These are phyloP conservation scores for Trachelipus rathkii DNA, from an alignment of 1,140 invertebrate genomes.

Conservation along the genomic window DNA sequence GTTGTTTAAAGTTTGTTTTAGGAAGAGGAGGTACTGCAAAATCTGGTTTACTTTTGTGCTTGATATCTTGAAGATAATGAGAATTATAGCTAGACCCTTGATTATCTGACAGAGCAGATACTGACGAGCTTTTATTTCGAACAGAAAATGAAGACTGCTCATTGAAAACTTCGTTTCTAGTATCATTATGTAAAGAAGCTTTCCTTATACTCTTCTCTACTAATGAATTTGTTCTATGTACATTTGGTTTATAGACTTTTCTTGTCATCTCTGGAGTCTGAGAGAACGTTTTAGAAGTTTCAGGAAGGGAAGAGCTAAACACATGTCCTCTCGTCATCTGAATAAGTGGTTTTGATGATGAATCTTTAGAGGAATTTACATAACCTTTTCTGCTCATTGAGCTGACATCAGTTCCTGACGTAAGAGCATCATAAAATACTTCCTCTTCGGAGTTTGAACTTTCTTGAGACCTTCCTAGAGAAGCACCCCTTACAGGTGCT, in stretches of 20 bases:
- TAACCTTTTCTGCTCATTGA: background rate
- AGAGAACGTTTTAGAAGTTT: no score
- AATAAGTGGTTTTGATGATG: background rate
- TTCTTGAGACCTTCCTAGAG: background rate
- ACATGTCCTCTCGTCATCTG: background rate
- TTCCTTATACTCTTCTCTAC: background rate
- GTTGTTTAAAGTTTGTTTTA: constrained; percentile 38
- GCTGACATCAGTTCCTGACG: background rate
- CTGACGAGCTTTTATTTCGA: background rate
- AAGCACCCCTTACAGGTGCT: background rate
- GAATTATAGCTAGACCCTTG: background rate
- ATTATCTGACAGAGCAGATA: background rate
- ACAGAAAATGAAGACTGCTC: background rate
- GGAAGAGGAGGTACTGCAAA: constrained; percentile 42
- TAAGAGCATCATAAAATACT: background rate
- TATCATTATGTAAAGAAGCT: background rate
- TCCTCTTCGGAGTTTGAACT: background rate
- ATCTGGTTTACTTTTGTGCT: constrained; percentile 13
- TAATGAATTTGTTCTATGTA: background rate
- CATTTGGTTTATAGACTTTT: constrained; percentile 1
- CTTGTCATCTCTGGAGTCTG: background rate
- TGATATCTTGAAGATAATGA: background rate
- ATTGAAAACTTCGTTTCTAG: background rate
- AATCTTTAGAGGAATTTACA: background rate
- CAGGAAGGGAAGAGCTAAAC: background rate